phyloP scores from a whole-genome alignment of 1,140 invertebrate species.

The Aphis craccivora region DNA sequence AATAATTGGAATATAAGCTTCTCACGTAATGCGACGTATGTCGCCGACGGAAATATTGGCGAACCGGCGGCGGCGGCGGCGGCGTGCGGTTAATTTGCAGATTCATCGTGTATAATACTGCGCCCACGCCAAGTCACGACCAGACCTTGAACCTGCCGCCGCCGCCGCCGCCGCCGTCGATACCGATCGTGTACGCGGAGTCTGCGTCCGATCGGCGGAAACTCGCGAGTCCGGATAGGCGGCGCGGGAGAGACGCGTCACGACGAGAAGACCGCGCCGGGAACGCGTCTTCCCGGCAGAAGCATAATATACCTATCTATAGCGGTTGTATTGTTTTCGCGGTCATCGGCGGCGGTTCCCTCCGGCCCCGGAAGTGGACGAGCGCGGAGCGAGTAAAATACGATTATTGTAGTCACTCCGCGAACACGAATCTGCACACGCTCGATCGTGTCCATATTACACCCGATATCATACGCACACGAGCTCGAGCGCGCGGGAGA shows the following conservation, averaged over 20 bases:
- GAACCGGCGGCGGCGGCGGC: not conserved
- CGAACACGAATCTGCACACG: not conserved
- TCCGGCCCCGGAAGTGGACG: not conserved
- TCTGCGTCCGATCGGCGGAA: not conserved
- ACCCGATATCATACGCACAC: not conserved
- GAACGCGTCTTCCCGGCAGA: not conserved
- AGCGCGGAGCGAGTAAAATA: not conserved
- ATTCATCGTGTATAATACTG: constrained; percentile 4
- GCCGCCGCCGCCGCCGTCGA: not conserved
- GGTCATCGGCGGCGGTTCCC: not conserved
- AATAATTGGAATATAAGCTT: not conserved
- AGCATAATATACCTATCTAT: too few relatives aligned
- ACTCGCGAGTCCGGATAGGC: not conserved
- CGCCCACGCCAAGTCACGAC: constrained; percentile 46
- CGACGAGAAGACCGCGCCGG: not conserved
- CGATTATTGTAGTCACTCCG: not conserved
- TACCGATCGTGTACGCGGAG: not conserved
- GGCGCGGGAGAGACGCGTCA: not conserved
- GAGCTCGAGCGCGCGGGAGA: not conserved
- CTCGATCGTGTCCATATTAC: not conserved
- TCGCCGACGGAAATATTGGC: not conserved
- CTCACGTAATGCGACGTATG: not conserved
- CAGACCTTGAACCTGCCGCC: constrained; percentile 52
- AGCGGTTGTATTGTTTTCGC: not conserved
- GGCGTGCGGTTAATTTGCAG: constrained; percentile 36